Percentiles rank a stretch among this genome's conserved stretches.
Conservation (phyloP, 2,888 invertebrate genomes). For the Drosophila pseudotakahashii region DNA sequence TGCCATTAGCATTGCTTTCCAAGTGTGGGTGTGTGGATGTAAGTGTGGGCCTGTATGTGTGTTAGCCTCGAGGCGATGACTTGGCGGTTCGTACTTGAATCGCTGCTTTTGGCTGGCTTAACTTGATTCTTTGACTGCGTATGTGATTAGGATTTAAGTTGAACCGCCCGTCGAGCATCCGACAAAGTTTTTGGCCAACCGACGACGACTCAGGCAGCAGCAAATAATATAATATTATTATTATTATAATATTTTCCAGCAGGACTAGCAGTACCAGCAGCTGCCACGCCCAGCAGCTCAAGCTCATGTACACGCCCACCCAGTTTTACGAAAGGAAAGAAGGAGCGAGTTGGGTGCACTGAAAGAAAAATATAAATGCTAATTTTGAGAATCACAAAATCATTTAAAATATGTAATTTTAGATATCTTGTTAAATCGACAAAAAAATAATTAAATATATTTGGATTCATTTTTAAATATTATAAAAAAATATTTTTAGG, state of each 20-base stretch:
- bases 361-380: not conserved
- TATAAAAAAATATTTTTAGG: no score
- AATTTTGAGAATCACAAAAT: no score
- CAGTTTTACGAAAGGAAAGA: constrained; percentile 31
- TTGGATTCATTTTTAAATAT: no score
- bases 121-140: constrained; percentile 31
- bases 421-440: not conserved
- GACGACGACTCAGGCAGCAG: constrained; percentile 7
- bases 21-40: not conserved
- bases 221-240: constrained; percentile 38
- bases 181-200: constrained; percentile 27
- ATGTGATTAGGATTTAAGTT: constrained; percentile 41
- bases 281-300: constrained; percentile 59
- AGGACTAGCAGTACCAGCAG: constrained; percentile 12
- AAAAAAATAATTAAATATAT: no score
- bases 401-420: not conserved
- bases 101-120: constrained; percentile 20
- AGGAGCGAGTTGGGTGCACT: constrained; percentile 19
- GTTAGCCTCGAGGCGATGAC: constrained; percentile 30
- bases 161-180: constrained; percentile 25
- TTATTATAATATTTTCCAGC: constrained; percentile 39
- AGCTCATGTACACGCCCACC: constrained; percentile 57
- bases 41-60: not conserved
- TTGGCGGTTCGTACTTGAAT: constrained; percentile 27
- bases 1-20: constrained; percentile 18